Percentiles rank a stretch among this genome's conserved stretches.
These are phyloP conservation scores for Neoscelio sp. DNA, from an alignment of 2,888 invertebrate genomes.

Conservation along the genomic window DNA sequence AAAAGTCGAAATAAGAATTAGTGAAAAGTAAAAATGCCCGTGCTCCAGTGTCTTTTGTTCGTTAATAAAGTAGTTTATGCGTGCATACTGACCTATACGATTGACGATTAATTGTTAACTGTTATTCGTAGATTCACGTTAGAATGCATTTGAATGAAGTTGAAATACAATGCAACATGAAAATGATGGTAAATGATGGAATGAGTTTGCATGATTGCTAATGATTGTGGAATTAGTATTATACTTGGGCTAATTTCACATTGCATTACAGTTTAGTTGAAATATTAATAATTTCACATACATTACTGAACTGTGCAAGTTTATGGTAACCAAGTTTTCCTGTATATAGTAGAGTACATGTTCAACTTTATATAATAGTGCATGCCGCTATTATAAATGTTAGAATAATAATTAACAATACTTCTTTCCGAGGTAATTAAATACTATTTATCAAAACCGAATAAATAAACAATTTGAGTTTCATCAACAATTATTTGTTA, in stretches of 20 bases:
- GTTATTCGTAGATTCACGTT: slow-evolving; percentile 38
- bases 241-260: slow-evolving; percentile 32
- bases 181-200: slow-evolving; percentile 26
- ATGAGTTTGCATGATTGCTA: slow-evolving; percentile 21
- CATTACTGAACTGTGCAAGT: slow-evolving; percentile 13
- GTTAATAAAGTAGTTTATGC: slow-evolving; percentile 23
- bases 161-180: slow-evolving; percentile 12
- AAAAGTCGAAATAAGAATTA: too few species aligned
- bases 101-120: slow-evolving; percentile 49
- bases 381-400: slow-evolving; percentile 2
- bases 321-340: slow-evolving; percentile 27
- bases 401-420: slow-evolving; percentile 12
- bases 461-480: slow-evolving; percentile 19
- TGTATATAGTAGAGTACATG: slow-evolving; percentile 3
- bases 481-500: too few species aligned
- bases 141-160: slow-evolving; percentile 27
- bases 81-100: slow-evolving; percentile 19
- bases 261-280: slow-evolving; percentile 1
- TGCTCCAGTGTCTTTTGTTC: slow-evolving; percentile 13
- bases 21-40: too few species aligned
- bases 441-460: neutral
- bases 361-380: slow-evolving; percentile 18
- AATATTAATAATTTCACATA: slow-evolving; percentile 37
- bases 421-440: slow-evolving; percentile 7
- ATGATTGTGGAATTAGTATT: slow-evolving; percentile 22